These are phyloP conservation scores for Drosophila mercatorum DNA, from an alignment of 2,888 invertebrate genomes.

Conservation along the genomic window DNA sequence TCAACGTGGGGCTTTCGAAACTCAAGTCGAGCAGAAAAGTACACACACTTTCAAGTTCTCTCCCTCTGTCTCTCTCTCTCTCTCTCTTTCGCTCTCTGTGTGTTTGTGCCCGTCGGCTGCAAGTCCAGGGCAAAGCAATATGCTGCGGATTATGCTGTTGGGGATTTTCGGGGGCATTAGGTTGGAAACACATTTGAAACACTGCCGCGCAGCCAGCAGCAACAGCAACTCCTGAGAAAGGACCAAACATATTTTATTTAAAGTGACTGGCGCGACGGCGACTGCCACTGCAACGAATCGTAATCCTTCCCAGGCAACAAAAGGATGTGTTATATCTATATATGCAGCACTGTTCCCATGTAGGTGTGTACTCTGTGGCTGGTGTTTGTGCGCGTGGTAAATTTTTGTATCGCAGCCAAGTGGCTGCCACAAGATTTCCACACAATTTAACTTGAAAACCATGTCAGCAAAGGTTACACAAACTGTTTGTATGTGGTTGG, in stretches of 20 bases:
- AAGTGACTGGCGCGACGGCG: slow-evolving; percentile 67
- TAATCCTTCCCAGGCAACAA: slow-evolving; percentile 68
- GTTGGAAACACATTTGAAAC: slow-evolving; percentile 79
- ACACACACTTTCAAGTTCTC: slow-evolving; percentile 70
- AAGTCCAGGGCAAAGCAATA: slow-evolving; percentile 71
- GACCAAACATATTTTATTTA: slow-evolving; percentile 75
- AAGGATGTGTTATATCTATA: slow-evolving; percentile 49
- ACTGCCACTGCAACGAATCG: slow-evolving; percentile 56
- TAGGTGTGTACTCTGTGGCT: slow-evolving; percentile 13
- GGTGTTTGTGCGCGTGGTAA: slow-evolving; percentile 49
- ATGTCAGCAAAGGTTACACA: slow-evolving; percentile 63
- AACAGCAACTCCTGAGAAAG: slow-evolving; percentile 52
- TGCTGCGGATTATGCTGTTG: slow-evolving; percentile 74
- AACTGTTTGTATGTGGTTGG: slow-evolving; percentile 8
- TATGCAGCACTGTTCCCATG: slow-evolving; percentile 26
- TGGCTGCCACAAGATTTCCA: slow-evolving; percentile 76
- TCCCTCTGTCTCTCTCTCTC: not conserved
- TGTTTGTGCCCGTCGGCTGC: slow-evolving; percentile 14
- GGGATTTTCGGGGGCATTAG: slow-evolving; percentile 79
- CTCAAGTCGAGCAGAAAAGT: slow-evolving; percentile 79
- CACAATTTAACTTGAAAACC: slow-evolving; percentile 83
- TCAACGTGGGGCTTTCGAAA: slow-evolving; percentile 71
- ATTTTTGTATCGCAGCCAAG: slow-evolving; percentile 67
- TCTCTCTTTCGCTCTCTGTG: not conserved
- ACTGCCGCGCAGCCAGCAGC: slow-evolving; percentile 57